phyloP scores from a whole-genome alignment of 1,140 invertebrate genomes.

The Rhyacophila brunnea region DNA sequence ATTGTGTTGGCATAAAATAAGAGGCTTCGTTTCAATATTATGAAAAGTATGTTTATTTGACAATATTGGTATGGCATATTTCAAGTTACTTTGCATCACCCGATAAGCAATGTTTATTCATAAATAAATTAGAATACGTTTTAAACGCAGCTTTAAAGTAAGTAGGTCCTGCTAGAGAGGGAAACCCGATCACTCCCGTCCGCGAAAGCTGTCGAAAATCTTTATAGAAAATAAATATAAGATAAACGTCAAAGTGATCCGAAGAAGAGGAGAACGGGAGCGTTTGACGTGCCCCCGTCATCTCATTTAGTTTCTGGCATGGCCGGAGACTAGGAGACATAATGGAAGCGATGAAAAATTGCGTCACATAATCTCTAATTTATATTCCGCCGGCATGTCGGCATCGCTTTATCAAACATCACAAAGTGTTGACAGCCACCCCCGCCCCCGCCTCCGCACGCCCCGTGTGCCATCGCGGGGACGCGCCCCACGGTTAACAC shows the following conservation, averaged over 20 bases:
- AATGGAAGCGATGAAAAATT: constrained; percentile 36
- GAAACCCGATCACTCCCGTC: too few relatives aligned
- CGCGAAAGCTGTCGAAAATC: neutral
- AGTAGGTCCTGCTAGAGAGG: too few relatives aligned
- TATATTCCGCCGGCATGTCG: constrained; percentile 34
- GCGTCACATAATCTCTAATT: constrained; percentile 37
- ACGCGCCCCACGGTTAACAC: neutral
- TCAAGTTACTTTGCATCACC: neutral
- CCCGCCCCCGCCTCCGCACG: neutral
- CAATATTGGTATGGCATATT: too few relatives aligned
- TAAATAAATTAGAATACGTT: too few relatives aligned
- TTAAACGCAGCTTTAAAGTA: too few relatives aligned
- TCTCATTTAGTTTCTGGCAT: neutral
- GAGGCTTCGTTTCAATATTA: too few relatives aligned
- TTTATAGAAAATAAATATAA: constrained; percentile 14
- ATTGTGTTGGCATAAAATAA: too few relatives aligned
- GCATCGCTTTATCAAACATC: constrained; percentile 36
- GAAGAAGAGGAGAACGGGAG: too few relatives aligned
- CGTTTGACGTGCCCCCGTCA: constrained; percentile 7
- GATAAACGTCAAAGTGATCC: constrained; percentile 3
- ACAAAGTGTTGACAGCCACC: constrained; percentile 32
- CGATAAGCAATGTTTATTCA: neutral
- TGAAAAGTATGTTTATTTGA: too few relatives aligned
- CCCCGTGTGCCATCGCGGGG: neutral
- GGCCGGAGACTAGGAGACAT: neutral